Conservation (phyloP, 1,140 invertebrate genomes). For the Drosophila orosa region DNA sequence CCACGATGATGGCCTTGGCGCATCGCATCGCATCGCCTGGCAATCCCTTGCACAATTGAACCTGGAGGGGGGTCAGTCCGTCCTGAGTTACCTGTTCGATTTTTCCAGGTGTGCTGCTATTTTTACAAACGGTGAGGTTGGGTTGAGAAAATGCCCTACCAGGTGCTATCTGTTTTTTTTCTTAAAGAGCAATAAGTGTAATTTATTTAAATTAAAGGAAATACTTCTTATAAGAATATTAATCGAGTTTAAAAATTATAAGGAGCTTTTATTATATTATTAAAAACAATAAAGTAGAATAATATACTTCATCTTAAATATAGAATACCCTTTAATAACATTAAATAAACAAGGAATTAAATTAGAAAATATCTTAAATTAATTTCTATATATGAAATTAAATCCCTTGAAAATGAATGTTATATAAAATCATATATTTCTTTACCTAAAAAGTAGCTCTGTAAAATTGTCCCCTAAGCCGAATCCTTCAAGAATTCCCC, state of each 20-base stretch:
- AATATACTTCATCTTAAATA: not conserved
- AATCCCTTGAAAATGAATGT: rapidly evolving
- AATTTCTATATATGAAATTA: not conserved
- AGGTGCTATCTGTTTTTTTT: rapidly evolving
- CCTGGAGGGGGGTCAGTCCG: conserved; percentile 26
- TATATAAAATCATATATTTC: not conserved
- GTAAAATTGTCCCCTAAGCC: not conserved
- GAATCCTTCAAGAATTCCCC: not conserved
- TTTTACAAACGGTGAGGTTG: not conserved
- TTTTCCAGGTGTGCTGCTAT: conserved; percentile 12
- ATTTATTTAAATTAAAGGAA: not conserved
- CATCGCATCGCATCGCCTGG: conserved; percentile 36
- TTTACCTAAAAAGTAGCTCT: not conserved
- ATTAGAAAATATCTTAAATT: not conserved
- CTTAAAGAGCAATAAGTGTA: not conserved
- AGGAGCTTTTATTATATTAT: not conserved
- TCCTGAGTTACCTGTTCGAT: conserved; percentile 24
- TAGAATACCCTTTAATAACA: not conserved
- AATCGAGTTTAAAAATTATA: not conserved
- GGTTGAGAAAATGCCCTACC: not conserved
- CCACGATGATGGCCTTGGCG: conserved; percentile 62
- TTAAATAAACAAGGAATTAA: not conserved
- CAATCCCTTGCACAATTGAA: conserved; percentile 74
- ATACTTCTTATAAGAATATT: not conserved
- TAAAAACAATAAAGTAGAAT: not conserved